phyloP scores from a whole-genome alignment of 2,113 vertebrate genomes.

The Tauraco erythrolophus region DNA sequence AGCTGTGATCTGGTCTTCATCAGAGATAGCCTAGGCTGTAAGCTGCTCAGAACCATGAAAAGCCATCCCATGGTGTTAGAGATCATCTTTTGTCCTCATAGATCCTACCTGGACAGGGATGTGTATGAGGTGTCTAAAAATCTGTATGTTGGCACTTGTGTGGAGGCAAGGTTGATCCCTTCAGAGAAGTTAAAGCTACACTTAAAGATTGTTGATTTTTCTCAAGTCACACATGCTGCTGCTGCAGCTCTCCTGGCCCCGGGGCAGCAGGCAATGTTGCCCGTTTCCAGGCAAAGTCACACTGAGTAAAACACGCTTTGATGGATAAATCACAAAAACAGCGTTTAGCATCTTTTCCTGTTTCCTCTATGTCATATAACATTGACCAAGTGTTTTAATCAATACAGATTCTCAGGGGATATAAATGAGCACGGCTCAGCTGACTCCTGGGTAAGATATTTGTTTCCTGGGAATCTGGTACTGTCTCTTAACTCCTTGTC shows the following conservation, averaged over 20 bases:
- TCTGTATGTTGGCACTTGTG: accelerated
- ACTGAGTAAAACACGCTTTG: not conserved
- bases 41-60: not conserved
- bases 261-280: not conserved
- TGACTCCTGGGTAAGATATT: not conserved
- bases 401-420: not conserved
- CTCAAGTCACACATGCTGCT: not conserved
- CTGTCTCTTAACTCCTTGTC: not conserved
- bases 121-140: too few relatives aligned
- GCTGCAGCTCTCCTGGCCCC: not conserved
- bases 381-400: not conserved
- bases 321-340: not conserved
- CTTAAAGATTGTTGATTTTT: not conserved
- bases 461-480: not conserved
- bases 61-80: not conserved
- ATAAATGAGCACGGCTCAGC: not conserved
- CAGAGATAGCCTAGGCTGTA: not conserved
- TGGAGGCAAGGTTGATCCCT: not conserved
- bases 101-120: not conserved
- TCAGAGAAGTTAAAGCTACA: not conserved
- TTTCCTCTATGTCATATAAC: not conserved
- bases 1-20: not conserved
- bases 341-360: not conserved
- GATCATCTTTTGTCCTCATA: not conserved
- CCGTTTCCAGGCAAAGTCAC: not conserved